Base-by-base conservation (phyloP, 2,113 vertebrate species). In the Lipophrys pholis region DNA sequence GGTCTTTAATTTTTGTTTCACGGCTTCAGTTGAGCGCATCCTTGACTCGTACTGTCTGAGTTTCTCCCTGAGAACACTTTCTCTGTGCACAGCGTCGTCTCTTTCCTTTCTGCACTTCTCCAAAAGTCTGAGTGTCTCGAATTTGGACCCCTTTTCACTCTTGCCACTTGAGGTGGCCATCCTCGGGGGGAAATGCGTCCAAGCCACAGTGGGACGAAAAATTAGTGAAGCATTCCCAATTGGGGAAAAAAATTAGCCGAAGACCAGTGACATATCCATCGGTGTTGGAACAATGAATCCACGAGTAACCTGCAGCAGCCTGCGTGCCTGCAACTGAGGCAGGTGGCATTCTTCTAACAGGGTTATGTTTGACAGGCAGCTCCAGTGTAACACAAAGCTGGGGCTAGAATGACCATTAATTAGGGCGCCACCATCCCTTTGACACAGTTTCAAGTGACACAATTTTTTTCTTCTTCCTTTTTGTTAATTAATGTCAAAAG, bases 341-440 rank as follows among this genome's bases (percentile, higher is more conserved):
- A 55, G 69, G 78, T 86, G 90, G 79, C 87, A 89, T 90, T 74
- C 51, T 54, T 82, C 68, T 63, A 46, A 59, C 12, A 67, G 85
- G 61, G 79, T 90, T 90, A 85, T 64, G 67, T 85, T 79, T 61
- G 87, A 86, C 74, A 83, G 78, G 62, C 67, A 71, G 64, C 80
- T 78, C 69, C 59, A 17, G 80, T 94, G 93, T 94, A 94, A 95
- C 86, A 89, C 89, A 92, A 95, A 90, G 92, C 93, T 90, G 62
- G 78, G 92, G 92, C 91, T 95, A 92, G 92, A 93, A 94, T 94
- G 90, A 94, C 94, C 93, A 92, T 91, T 94, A 95, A 94, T 93
- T 94, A 94, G 93, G 89, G 87, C 81, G 58, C 89, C 86, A 67
- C 84, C 78, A 85, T 72, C 78, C 77, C 75, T 73, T 81, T 91